Conservation (phyloP, 2,888 invertebrate genomes). For the Lycia hirtaria region DNA sequence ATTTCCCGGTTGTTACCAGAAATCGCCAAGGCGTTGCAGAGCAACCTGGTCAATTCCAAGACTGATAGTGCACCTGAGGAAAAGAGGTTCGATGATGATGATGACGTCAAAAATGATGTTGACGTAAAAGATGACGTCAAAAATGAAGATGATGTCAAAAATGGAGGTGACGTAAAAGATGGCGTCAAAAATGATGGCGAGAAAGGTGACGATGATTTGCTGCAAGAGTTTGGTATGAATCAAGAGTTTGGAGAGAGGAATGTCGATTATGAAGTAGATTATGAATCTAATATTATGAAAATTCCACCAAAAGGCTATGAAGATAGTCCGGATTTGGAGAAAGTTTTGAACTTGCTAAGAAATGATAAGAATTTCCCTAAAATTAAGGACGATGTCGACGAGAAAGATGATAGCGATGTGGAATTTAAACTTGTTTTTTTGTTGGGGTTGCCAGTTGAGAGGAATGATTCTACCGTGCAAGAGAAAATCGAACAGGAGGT, state of each 20-base stretch:
- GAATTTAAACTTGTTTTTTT: constrained; percentile 78
- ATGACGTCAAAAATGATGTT: constrained; percentile 52
- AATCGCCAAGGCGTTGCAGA: constrained; percentile 67
- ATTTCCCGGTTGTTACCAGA: constrained; percentile 66
- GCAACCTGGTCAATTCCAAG: constrained; percentile 54
- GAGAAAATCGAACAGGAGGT: constrained; percentile 88
- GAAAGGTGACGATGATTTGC: constrained; percentile 56
- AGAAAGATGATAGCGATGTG: constrained; percentile 51
- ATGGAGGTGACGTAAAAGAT: constrained; percentile 49
- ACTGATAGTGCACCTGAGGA: constrained; percentile 60
- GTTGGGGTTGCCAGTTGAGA: constrained; percentile 87
- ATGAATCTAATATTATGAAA: constrained; percentile 75
- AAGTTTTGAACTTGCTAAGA: constrained; percentile 59
- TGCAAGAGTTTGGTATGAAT: constrained; percentile 77
- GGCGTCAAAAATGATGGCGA: constrained; percentile 41
- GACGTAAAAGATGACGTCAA: constrained; percentile 17
- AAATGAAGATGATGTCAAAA: constrained; percentile 37
- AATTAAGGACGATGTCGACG: constrained; percentile 40
- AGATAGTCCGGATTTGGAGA: constrained; percentile 59
- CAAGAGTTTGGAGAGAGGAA: constrained; percentile 65
- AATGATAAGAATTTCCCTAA: constrained; percentile 56
- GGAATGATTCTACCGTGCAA: constrained; percentile 85
- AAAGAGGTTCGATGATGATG: constrained; percentile 57
- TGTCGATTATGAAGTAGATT: constrained; percentile 65
- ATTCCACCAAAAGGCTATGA: constrained; percentile 76